Percentiles rank a stretch among this genome's conserved stretches.
phyloP scores from a whole-genome alignment of 2,113 vertebrate species.

The Psettodes erumei region DNA sequence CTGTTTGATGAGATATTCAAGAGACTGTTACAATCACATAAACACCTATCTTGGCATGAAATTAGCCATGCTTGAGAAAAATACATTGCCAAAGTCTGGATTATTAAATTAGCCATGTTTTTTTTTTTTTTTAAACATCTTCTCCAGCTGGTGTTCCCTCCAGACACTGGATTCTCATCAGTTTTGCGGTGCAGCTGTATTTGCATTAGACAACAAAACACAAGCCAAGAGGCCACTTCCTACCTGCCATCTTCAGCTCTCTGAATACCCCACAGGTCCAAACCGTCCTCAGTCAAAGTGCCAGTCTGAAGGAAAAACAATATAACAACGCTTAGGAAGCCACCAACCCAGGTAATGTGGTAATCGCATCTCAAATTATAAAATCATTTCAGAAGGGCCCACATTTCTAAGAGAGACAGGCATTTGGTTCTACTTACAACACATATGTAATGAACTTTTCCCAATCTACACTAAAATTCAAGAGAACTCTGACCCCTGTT shows the following conservation, averaged over 20 bases:
- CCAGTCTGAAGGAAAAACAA: conserved; percentile 86
- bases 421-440: background rate
- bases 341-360: background rate
- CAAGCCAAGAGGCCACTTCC: conserved; percentile 12
- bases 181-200: background rate
- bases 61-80: background rate
- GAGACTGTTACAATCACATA: background rate
- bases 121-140: background rate
- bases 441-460: background rate
- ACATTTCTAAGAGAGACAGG: background rate
- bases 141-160: background rate
- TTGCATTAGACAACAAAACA: background rate
- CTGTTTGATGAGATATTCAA: background rate
- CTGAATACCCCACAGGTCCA: conserved; percentile 95
- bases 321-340: background rate
- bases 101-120: background rate
- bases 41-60: background rate
- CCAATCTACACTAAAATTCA: background rate
- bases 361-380: background rate
- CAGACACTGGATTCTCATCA: background rate
- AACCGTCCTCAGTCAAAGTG: conserved; percentile 95
- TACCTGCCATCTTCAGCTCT: conserved; percentile 87
- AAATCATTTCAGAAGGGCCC: background rate
- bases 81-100: background rate
- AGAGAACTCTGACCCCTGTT: background rate